These are phyloP conservation scores for Nothoprocta pentlandii DNA, from an alignment of 2,113 vertebrate species.

Conservation along the genomic window DNA sequence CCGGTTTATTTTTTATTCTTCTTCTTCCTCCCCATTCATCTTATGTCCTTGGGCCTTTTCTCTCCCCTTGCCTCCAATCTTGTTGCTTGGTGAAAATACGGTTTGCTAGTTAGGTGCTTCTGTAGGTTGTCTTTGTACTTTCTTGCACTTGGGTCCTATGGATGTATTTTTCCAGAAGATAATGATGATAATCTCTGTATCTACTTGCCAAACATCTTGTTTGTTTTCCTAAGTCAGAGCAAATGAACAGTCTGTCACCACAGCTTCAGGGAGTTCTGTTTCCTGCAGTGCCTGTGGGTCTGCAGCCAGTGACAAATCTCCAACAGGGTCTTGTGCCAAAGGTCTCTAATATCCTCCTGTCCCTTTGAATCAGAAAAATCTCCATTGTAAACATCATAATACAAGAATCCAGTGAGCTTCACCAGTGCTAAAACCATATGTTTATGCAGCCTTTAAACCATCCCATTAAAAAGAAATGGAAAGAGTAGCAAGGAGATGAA, in stretches of 20 bases:
- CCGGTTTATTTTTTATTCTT: neutral
- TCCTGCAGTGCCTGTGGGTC: conserved; percentile 9
- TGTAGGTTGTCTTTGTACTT: neutral
- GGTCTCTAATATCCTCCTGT: conserved; percentile 12
- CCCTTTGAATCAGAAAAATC: neutral
- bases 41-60: neutral
- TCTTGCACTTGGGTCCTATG: neutral
- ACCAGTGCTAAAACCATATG: neutral
- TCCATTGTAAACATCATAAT: neutral
- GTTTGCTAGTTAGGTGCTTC: neutral
- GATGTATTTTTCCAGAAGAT: conserved; percentile 8
- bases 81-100: neutral
- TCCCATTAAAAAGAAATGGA: neutral
- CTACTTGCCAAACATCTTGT: neutral
- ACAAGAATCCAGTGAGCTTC: neutral
- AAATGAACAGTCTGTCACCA: neutral
- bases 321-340: conserved; percentile 22
- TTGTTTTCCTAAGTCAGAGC: neutral
- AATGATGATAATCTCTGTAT: neutral
- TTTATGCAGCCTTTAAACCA: neutral
- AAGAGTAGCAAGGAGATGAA: neutral
- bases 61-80: neutral
- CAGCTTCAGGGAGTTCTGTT: neutral
- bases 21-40: too few species aligned
- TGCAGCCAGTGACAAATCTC: neutral